phyloP scores from a whole-genome alignment of 2,888 invertebrate species.

The Trissolcus japonicus region DNA sequence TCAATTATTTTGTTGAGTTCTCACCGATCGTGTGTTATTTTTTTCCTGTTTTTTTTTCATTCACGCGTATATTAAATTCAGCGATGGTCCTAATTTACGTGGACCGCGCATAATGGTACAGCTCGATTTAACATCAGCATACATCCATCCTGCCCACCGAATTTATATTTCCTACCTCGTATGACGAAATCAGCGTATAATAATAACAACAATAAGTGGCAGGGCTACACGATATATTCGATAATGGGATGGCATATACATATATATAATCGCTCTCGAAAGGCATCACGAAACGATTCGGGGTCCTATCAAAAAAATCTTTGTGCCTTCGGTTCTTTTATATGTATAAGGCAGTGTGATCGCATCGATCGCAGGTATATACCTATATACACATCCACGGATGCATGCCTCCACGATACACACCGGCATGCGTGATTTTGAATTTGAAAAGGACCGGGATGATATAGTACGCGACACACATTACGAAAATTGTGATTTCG shows the following conservation, averaged over 20 bases:
- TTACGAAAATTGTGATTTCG: constrained; percentile 46
- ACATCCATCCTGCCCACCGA: no score
- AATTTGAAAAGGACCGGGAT: constrained; percentile 48
- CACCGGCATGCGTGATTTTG: constrained; percentile 33
- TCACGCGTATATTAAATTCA: neutral
- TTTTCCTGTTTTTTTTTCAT: neutral
- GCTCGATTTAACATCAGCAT: no score
- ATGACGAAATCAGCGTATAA: neutral
- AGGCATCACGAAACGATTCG: no score
- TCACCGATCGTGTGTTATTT: constrained; percentile 7
- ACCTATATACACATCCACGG: constrained; percentile 3
- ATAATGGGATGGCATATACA: constrained; percentile 4
- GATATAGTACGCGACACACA: constrained; percentile 43
- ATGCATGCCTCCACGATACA: neutral
- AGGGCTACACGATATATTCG: no score
- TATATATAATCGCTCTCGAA: no score
- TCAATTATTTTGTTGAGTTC: constrained; percentile 43
- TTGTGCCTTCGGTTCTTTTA: no score
- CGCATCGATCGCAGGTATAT: no score
- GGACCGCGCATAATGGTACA: neutral
- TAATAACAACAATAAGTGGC: constrained; percentile 1
- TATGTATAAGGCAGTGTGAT: neutral
- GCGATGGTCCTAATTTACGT: constrained; percentile 9
- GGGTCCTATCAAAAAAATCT: no score
- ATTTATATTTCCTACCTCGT: no score